Percentiles rank a stretch among this genome's conserved stretches.
These are phyloP conservation scores for Gavia stellata DNA, from an alignment of 2,113 vertebrate species.

Conservation along the genomic window DNA sequence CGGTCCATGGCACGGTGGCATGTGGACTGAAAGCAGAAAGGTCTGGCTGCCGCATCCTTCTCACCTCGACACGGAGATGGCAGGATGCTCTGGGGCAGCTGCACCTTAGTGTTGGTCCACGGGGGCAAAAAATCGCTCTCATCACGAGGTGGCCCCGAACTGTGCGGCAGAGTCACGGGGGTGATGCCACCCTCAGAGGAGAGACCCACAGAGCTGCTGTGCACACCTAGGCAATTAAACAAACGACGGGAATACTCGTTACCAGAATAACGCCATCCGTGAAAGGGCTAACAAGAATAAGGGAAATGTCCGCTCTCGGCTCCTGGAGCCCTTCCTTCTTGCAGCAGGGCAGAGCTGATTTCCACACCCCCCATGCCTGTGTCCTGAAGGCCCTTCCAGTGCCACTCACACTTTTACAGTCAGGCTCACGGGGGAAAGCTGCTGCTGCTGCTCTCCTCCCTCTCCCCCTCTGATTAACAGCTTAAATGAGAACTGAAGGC, in stretches of 20 bases:
- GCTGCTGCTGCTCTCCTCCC: neutral
- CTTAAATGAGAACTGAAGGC: constrained; percentile 36
- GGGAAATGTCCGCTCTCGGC: fast-evolving
- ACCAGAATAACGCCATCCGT: fast-evolving
- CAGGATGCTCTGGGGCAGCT: neutral
- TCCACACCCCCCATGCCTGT: fast-evolving
- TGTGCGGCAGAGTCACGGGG: neutral
- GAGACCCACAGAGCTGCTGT: neutral
- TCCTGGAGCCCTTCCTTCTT: neutral
- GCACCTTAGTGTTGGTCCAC: neutral
- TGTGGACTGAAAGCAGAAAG: neutral
- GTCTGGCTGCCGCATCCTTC: neutral
- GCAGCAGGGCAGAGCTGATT: neutral
- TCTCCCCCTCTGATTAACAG: constrained; percentile 24
- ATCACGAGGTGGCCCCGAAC: neutral
- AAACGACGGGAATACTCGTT: neutral
- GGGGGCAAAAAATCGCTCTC: neutral
- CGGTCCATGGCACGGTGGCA: fast-evolving
- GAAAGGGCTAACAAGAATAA: neutral
- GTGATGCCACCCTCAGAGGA: neutral
- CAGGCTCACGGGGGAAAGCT: neutral
- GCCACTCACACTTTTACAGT: neutral
- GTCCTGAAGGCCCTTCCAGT: neutral
- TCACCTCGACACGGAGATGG: fast-evolving
- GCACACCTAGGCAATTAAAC: neutral